A percentile compares a stretch with the other conserved stretches of the same genome.
These are phyloP conservation scores for Hippotragus niger DNA, from an alignment of 2,113 vertebrate genomes.

Conservation along the genomic window DNA sequence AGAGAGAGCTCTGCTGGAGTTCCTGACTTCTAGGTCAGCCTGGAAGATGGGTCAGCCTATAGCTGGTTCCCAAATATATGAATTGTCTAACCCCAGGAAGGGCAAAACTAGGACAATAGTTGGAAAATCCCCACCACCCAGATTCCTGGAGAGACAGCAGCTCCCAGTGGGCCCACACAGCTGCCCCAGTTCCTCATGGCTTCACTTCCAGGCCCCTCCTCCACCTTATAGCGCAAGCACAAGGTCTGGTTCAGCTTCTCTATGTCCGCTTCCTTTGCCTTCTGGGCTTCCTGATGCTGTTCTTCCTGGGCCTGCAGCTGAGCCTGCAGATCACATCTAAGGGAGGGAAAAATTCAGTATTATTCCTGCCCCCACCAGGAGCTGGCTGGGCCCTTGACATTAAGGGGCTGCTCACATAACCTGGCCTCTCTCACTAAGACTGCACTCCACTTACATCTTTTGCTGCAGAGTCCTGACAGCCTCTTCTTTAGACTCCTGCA, in stretches of 20 bases:
- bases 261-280: conserved; percentile 67
- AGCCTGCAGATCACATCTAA: conserved; percentile 73
- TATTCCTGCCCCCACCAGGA: neutral
- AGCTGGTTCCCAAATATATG: conserved; percentile 38
- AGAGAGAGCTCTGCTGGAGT: conserved; percentile 26
- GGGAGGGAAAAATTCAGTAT: neutral
- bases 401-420: neutral
- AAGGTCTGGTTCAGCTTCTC: conserved; percentile 75
- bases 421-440: neutral
- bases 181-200: conserved; percentile 65
- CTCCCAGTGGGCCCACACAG: conserved; percentile 48
- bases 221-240: conserved; percentile 78
- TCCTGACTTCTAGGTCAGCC: conserved; percentile 39
- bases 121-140: conserved; percentile 65
- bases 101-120: conserved; percentile 59
- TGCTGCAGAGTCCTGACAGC: conserved; percentile 62
- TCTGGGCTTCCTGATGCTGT: conserved; percentile 62
- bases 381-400: neutral
- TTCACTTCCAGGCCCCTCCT: conserved; percentile 72
- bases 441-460: conserved; percentile 74
- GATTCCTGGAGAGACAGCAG: conserved; percentile 45
- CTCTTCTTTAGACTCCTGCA: conserved; percentile 75
- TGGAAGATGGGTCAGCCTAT: conserved; percentile 42
- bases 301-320: conserved; percentile 68
- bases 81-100: conserved; percentile 56